These are phyloP conservation scores for Masnerella sp. DNA, from an alignment of 2,888 invertebrate species.

Conservation along the genomic window DNA sequence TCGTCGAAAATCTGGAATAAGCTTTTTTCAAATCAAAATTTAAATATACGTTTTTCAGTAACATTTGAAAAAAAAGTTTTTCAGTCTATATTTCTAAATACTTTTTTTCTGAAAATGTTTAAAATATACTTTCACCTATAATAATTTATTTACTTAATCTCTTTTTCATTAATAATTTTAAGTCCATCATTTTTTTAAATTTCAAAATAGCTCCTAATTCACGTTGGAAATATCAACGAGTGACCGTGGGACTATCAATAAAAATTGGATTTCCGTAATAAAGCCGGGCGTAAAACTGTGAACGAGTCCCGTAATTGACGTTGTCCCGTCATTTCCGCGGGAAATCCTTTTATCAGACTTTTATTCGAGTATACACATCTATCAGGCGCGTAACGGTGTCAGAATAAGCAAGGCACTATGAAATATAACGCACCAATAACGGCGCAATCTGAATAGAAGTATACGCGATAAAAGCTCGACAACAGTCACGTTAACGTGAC, in stretches of 20 bases:
- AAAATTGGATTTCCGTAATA: no score
- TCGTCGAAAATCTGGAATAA: no score
- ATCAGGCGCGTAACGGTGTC: slow-evolving; percentile 15
- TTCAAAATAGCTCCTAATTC: background rate
- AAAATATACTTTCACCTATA: no score
- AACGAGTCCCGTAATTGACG: no score
- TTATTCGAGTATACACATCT: slow-evolving; percentile 42
- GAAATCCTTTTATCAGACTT: slow-evolving; percentile 41
- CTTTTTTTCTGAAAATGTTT: no score
- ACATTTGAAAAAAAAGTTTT: no score
- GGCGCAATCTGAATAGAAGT: slow-evolving; percentile 59
- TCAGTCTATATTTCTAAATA: no score
- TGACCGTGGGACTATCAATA: no score
- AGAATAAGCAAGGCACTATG: slow-evolving; percentile 50
- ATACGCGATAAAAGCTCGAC: slow-evolving; percentile 57
- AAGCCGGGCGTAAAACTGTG: no score
- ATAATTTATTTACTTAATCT: no score
- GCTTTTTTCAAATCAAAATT: no score
- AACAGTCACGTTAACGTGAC: slow-evolving; percentile 60
- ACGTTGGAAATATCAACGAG: slow-evolving; percentile 3
- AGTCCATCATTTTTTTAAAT: background rate
- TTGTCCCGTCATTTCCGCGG: slow-evolving; percentile 14
- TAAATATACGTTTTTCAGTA: no score
- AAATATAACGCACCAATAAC: slow-evolving; percentile 59
- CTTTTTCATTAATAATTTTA: background rate